Base-by-base conservation (phyloP, 23 tunicate genomes). In the Corella eumyota region DNA sequence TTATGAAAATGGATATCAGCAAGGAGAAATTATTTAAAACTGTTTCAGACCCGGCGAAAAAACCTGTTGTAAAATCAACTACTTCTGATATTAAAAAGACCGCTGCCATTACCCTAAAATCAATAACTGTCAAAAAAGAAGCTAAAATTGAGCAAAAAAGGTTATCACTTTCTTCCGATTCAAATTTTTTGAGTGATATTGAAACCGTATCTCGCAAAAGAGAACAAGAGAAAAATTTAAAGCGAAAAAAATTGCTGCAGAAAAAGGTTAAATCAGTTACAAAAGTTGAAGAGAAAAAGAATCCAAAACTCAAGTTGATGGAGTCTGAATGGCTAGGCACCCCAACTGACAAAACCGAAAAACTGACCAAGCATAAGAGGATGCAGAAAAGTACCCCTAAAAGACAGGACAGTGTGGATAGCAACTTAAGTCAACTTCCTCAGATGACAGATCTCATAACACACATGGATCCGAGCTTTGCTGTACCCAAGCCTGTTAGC, bases 201-300 rank as follows among this genome's bases (percentile, higher is more conserved):
- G 83, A 84, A 4, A 75, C 46, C 34, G 36, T 65, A 46, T 76
- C 94, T 1, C 67, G 74, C 20, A 68, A 75, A 34, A 63, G 78
- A 3, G 26, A 59, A 15, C 53, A 59, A 28, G 62, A 74, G 26
- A 66, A 65, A 50, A 19, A 66, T 37, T 15, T 64, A 23, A 54
- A 64, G 30, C 32, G 66, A 56, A 74, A 62, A 47, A 63, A 68
- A 25, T 31, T 67, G 58, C 61, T 24, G 0, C 78, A 75, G 52
- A 65, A 74, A 25, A 72, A 71, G 24, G 17, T 33, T 4, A 32
- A n/a, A 20, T 26, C 47, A 35, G 1, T 6, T 9, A 30, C 32
- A 15, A 70, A 64, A 38, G 24, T 19, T 0, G 85, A 77, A 11
- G 76, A 78, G 36, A 78, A 78, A 32, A 63, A 69, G 30, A 1